Evolutionary conservation across 2,797 vertebrate species (phyloP), one percentile per base, ranked within the genome.

Genomic region (Oreonectes daqikongensis): DNA sequence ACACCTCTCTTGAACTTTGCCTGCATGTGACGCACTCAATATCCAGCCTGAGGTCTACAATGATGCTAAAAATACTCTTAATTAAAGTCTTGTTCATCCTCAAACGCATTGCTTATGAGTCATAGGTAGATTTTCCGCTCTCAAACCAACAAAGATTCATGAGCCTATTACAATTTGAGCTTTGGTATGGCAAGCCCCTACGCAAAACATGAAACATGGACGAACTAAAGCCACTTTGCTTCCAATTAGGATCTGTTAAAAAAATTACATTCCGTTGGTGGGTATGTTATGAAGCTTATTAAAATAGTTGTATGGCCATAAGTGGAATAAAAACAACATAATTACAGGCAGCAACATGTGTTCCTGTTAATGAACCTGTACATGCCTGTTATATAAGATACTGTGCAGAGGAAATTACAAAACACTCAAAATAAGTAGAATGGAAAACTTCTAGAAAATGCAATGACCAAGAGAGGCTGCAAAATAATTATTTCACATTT

Each of bases 61-160:
- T 81, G 75, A 69, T 28, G 18, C 64, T 67, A 50, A 75, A 75
- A 78, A 81, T 75, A 78, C 14, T 38, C 44, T 32, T 53, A 69
- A 69, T 72, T 72, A 81, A 61, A 38, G 24, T 61, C 64, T 59
- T 18, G 14, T 48, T 52, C 17, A 20, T 30, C 12, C 48, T 26
- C 12, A 35, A 35, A 55, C 8, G 12, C 38, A 24, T 20, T 22
- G 24, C 67, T 64, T 75, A 44, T 12, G 72, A 75, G 64, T 60
- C 72, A 74, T 1, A 46, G 30, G 24, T 69, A 32, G 24, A 32
- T 59, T 30, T 59, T 24, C 53, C 42, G 40, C 44, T 12, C 24
- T 46, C 42, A 44, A 50, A 48, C 30, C 55, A 69, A 63, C 28
- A 52, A 53, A 46, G 38, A 75, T 77, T 64, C 22, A 42, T 59